Evolutionary conservation across 1,140 invertebrate species (phyloP), one percentile per base, ranked within the genome.

Genomic region (Ylistrum balloti): DNA sequence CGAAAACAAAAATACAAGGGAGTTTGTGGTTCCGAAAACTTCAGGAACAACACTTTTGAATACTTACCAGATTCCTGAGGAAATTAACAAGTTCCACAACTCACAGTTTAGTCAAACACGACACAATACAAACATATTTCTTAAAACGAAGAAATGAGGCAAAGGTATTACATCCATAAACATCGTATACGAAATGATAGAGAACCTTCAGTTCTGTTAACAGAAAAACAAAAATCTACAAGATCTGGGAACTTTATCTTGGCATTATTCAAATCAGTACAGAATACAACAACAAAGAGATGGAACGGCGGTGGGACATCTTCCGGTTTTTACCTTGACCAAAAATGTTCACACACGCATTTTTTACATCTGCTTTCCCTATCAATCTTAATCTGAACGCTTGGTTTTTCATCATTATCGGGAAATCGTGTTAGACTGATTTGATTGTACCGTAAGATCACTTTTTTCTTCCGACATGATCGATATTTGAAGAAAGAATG

Each of bases 381-480:
- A 74, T 74, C 0, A 22, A 74, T 74, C 56, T 74, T 28, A 74
- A 74, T 74, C n/a, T n/a, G 11, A n/a, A 28, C 22, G 2, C 56
- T 28, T 74, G n/a, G 0, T 74, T 74, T 74, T 74, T 28, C 56
- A 28, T 28, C 56, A 74, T 74, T 28, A 74, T 74, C 56, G 56
- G n/a, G 5, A n/a, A 74, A 74, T 74, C 56, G 56, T 74, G 56
- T 28, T 74, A n/a, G 56, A 9, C 56, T 74, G 9, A 74, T 74
- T 74, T 74, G 56, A 74, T 28, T 74, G 56, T 74, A 74, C 56
- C 22, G 56, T 28, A 74, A n/a, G 56, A 74, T 74, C 56, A 74
- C 56, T n/a, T 74, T 74, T 38, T 74, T 74, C 56, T n/a, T 74
- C 9, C 41, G 56, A 74, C 56, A 74, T 74, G 56, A 74, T 74